Base-by-base conservation (phyloP, 23 tunicate species). In the Botrylloides violaceus region DNA sequence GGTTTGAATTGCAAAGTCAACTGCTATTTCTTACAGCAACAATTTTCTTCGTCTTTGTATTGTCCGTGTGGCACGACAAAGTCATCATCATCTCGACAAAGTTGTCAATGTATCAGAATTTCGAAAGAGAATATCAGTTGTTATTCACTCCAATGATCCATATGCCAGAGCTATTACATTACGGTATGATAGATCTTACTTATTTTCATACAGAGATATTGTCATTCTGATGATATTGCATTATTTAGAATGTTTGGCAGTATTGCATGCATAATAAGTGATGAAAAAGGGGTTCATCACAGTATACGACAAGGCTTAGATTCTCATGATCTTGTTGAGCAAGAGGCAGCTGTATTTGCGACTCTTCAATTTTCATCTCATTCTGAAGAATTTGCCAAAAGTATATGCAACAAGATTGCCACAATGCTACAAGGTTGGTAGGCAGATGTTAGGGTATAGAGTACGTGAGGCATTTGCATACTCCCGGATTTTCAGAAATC, bases 261-360 rank as follows among this genome's bases (percentile, higher is more conserved):
- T 71, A 88, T 90, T 24, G 79, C 97, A 3, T 83, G 97, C 49
- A 79, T 90, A 1, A 90, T 83, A 38, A 70, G 84, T 12, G 90
- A 90, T 32, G 86, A 83, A 77, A 90, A 90, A 64, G 83, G 86
- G 37, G 92, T 72, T 34, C 97, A 90, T 61, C 97, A 90, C 82
- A 79, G 97, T 79, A 75, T 90, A 9, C 81, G 72, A 32, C 85
- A 74, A 62, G 97, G 97, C 23, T 39, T 90, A 7, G 97, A 90
- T 70, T 90, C 97, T 18, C 97, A 90, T 57, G 97, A 90, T 62
- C 76, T 88, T 30, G 88, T 90, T 21, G 97, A 90, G 36, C 97
- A 90, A 49, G 97, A 90, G 34, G 97, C 97, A 4, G 89, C 97
- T 2, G 83, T 90, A 3, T 90, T 66, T 75, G 97, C 97, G 43